Evolutionary conservation across 2,113 vertebrate genomes (phyloP), one percentile per base, ranked within the genome.

Genomic region (Clupea harengus): DNA sequence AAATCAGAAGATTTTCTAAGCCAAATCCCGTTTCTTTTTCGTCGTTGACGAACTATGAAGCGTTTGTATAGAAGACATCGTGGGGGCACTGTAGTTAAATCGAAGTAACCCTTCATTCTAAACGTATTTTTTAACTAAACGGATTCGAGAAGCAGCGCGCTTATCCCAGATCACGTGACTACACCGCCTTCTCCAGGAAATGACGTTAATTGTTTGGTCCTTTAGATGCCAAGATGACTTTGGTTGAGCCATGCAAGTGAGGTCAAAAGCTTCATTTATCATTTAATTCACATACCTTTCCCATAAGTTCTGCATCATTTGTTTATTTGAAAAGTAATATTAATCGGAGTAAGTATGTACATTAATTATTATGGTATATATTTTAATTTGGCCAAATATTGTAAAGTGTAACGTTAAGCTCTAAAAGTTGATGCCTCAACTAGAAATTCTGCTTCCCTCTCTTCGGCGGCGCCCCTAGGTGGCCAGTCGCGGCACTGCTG

Each of bases 121-220:
- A 39, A 72, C 83, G 81, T 50, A 85, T 45, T 78, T 49, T 88
- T 89, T 88, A 86, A 82, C 87, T 92, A 94, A 93, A 93, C 93
- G 94, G 92, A 92, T 94, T 94, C 92, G 92, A 93, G 92, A 95
- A 93, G 91, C 90, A 90, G 92, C 92, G 92, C 93, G 93, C 94
- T 93, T 94, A 93, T 90, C 85, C 89, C 0, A 11, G 39, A 87
- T 95, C 95, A 96, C 95, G 95, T 95, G 95, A 95, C 92, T 88
- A 7, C 0, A 78, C 32, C 72, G 72, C 72, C 72, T 78, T 78
- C 10, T 78, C 45, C 11, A 86, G 95, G 95, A 96, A 95, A 89
- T 96, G 94, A 95, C 94, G 94, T 67, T 6, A 2, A 25, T 46
- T 2, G 54, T 83, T 90, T 83, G 88, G 92, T 92, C 91, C 91